phyloP scores from a whole-genome alignment of 2,888 invertebrate species.

The Phasia obesa region DNA sequence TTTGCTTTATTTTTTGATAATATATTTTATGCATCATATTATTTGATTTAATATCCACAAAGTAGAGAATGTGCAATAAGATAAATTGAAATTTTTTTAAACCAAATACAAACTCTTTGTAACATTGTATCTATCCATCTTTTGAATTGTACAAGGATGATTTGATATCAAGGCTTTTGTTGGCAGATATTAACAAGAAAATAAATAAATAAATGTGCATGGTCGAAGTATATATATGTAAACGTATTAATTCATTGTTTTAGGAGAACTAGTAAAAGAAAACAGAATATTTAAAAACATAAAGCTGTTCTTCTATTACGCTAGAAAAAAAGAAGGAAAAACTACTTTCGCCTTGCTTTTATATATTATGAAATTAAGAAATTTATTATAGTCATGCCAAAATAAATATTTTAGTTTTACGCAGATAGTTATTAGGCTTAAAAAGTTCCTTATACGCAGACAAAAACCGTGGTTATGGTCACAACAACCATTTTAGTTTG shows the following conservation, averaged over 20 bases:
- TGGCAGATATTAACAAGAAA: slow-evolving; percentile 37
- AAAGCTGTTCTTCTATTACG: too few species aligned
- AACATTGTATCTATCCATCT: slow-evolving; percentile 43
- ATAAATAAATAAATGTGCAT: neutral
- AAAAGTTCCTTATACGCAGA: too few species aligned
- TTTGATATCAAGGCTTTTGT: slow-evolving; percentile 52
- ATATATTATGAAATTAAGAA: too few species aligned
- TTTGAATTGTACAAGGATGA: slow-evolving; percentile 29
- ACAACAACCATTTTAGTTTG: too few species aligned
- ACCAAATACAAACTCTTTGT: slow-evolving; percentile 64
- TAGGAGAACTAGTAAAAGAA: too few species aligned
- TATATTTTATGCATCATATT: slow-evolving; percentile 30
- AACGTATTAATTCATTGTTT: slow-evolving; percentile 7
- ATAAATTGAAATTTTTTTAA: slow-evolving; percentile 64
- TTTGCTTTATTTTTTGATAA: slow-evolving; percentile 5
- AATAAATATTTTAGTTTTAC: too few species aligned
- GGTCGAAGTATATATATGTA: neutral
- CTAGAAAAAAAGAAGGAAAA: too few species aligned
- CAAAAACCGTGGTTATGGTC: too few species aligned
- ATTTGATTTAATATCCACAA: slow-evolving; percentile 50
- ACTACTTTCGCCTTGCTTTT: too few species aligned
- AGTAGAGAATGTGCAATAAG: slow-evolving; percentile 59
- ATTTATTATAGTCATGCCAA: too few species aligned
- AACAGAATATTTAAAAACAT: too few species aligned
- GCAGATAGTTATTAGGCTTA: too few species aligned